Evolutionary conservation across 2,797 vertebrate genomes (phyloP).

Genomic region (Protonibea diacanthus): DNA sequence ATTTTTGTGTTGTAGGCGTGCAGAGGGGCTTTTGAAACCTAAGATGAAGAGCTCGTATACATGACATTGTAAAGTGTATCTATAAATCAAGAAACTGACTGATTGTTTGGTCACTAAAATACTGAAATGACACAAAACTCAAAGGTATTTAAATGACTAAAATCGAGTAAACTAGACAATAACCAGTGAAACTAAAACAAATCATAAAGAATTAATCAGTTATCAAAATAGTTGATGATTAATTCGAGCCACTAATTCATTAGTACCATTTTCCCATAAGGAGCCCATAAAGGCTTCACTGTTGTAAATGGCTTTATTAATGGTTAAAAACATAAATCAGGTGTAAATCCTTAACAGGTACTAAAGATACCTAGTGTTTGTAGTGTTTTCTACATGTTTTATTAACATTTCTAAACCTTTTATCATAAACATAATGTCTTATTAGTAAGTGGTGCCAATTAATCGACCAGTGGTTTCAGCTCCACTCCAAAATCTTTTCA

Average conservation of each 20-base stretch:
- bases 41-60: neutral
- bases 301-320: neutral
- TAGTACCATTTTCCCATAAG: neutral
- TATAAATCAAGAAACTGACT: neutral
- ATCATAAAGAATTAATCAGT: too few species aligned
- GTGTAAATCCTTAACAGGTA: too few species aligned
- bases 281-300: neutral
- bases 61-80: neutral
- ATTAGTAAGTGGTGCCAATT: neutral
- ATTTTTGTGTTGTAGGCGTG: constrained; percentile 8
- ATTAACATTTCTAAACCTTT: neutral
- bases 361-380: neutral
- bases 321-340: neutral
- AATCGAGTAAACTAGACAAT: neutral
- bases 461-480: neutral
- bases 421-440: neutral
- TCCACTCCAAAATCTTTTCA: neutral
- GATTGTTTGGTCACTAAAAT: too few species aligned
- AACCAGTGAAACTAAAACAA: neutral
- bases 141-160: neutral
- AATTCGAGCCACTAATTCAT: neutral
- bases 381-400: neutral
- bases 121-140: too few species aligned
- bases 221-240: neutral
- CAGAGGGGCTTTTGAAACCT: neutral